Evolutionary conservation across 2,113 vertebrate species (phyloP), one percentile per base, ranked within the genome.

Genomic region (Hippolais icterina): DNA sequence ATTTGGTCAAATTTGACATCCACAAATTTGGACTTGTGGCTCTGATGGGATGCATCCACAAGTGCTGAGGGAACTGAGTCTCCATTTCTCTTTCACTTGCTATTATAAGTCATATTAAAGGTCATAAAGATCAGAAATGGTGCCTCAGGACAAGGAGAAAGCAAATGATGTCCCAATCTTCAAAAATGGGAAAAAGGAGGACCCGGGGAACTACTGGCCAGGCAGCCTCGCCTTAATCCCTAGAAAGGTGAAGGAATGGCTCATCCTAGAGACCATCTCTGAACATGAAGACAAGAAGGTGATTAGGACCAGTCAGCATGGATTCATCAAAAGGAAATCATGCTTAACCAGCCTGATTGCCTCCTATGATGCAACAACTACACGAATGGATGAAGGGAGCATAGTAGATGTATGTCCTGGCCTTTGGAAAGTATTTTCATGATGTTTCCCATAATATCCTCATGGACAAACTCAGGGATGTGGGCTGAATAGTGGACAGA

Each of bases 101-200:
- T 64, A 10, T 23, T 25, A 12, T 18, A 39, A 39, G 37, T 39
- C 37, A n/a, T 56, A 54, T 56, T 29, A n/a, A 65, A 74, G 10
- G 13, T 47, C 28, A 27, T 47, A 37, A 22, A 39, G n/a, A 10
- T 19, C 42, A 35, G 37, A 28, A 74, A 6, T 15, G 19, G 9
- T 41, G 6, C 15, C 50, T 29, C 7, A 28, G 28, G 19, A 41
- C 29, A 15, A 0, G 0, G 41, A 28, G 5, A 47, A 39, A 56
- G 27, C 3, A 63, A 54, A 72, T 39, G 9, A 17, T 33, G 46
- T 2, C 10, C 5, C 28, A 56, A 15, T 8, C 59, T 74, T 64
- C 49, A 56, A 64, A 39, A n/a, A 23, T 19, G 23, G 13, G 14
- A 39, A n/a, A 28, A 17, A 54, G 9, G 7, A 54, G 17, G 22